A percentile compares a stretch with the other conserved stretches of the same genome.
Conservation (phyloP, 2,888 invertebrate genomes). For the Candidula unifasciata region DNA sequence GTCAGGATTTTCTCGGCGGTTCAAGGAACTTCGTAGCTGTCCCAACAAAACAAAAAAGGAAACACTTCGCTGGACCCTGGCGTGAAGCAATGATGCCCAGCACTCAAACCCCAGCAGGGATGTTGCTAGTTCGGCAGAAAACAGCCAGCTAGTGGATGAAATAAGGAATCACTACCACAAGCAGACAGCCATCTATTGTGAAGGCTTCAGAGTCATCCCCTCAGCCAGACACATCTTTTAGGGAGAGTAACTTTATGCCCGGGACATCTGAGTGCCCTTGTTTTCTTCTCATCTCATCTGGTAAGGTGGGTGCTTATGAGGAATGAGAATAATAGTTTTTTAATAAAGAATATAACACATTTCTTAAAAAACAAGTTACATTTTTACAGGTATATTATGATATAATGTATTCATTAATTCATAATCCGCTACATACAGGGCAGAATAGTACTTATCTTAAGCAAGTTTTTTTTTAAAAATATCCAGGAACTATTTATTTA, state of each 20-base stretch:
- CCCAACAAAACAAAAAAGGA: neutral
- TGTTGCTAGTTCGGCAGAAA: neutral
- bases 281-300: conserved; percentile 45
- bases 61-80: conserved; percentile 1
- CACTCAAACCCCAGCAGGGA: neutral
- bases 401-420: too few relatives aligned
- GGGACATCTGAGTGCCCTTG: conserved; percentile 55
- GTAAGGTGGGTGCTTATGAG: conserved; percentile 50
- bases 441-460: neutral
- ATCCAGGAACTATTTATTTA: too few relatives aligned
- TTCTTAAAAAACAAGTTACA: too few relatives aligned
- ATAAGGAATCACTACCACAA: conserved; percentile 36
- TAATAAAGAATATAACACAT: conserved; percentile 17
- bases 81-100: neutral
- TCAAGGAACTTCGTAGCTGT: conserved; percentile 17
- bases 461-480: too few relatives aligned
- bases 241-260: conserved; percentile 51
- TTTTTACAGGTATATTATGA: too few relatives aligned
- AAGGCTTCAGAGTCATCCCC: conserved; percentile 49
- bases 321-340: conserved; percentile 52
- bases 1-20: conserved; percentile 1
- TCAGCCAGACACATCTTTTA: conserved; percentile 51
- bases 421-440: neutral
- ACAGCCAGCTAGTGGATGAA: conserved; percentile 27
- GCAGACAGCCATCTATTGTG: conserved; percentile 48